Base-by-base conservation (phyloP, 2,888 invertebrate species). In the Bembecia ichneumoniformis region DNA sequence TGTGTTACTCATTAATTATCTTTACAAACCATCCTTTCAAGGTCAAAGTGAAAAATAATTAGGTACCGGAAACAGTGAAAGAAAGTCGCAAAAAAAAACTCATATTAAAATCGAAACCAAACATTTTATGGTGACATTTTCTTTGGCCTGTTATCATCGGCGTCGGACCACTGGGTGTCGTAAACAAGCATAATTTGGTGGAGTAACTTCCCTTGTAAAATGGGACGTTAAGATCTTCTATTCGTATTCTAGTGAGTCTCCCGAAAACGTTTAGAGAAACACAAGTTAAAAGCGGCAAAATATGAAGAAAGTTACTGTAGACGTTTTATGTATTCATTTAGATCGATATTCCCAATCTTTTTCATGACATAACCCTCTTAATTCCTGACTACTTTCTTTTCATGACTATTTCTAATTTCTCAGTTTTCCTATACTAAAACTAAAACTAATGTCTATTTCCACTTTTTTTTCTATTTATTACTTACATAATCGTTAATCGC, bases 151-250 rank as follows among this genome's bases (percentile, higher is more conserved):
- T 40, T 40, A 40, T 40, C 13, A 40, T 40, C 11, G 40, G 40
- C 13, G 13, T 40, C 14, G 40, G 14, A 40, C 11, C 44, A 17
- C 44, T 14, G 55, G 55, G 53, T 5, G 36, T 56, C 57, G 49
- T 60, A 58, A 60, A 55, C 15, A 46, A 49, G 49, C 48, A 50
- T 58, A 53, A 58, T 59, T 60, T 52, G 48, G 46, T 48, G 51
- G 14, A 47, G 44, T 13, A 36, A 53, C 48, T 54, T 50, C 45
- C 43, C 28, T 16, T 35, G 48, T 47, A 50, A 52, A 55, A 54
- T 52, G 54, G 54, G 53, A 58, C 52, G 43, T 34, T 50, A 46
- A n/a, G 46, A 28, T 46, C 20, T 46, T 46, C 46, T 46, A 28
- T 11, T 17, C 46, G 14, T 28, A 20, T 46, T 46, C 46, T 34